Evolutionary conservation across 1,140 invertebrate species (phyloP), one percentile per base, ranked within the genome.

Genomic region (Pararge aegeria): DNA sequence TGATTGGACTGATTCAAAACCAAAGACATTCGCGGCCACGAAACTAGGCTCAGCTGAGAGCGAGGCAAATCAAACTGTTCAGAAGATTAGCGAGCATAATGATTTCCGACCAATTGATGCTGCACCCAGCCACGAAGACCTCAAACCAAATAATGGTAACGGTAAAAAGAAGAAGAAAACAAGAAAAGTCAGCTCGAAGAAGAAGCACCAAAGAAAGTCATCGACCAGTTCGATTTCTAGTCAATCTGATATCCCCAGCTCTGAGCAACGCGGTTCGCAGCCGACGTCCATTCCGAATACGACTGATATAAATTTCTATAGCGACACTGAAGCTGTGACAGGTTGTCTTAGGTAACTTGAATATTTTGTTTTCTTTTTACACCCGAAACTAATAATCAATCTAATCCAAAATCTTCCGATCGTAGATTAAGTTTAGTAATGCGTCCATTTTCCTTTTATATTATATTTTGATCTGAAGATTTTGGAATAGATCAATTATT

Each of bases 271-370:
- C 13, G 57, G 60, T 30, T 64, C 76, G 20, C 83, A 77, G 52
- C 66, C 83, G 5, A 64, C 80, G 0, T 53, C 76, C 24, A 78
- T 79, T 51, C 74, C 73, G 10, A 82, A 77, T 42, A 61, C 71
- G 15, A 66, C 71, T 10, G 85, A 89, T 37, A 80, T 87, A 54
- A 76, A 86, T 79, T 98, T 98, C 83, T 98, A 97, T 80, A 98
- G 97, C 81, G 97, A 98, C 73, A 96, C 95, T 0, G 97, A 98
- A 90, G 89, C 96, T 19, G 94, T 93, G 13, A 93, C 92, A 16
- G 78, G 78, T 9, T 89, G 66, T 80, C 83, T 88, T 57, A 93
- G 93, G 95, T 95, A 80, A 91, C 91, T 74, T 38, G 24, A 6
- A 16, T 18, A 18, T 42, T 4, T 40, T 40, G 16, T 40, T 2